These are phyloP conservation scores for Agrochola lychnidis DNA, from an alignment of 2,888 invertebrate genomes.

Conservation along the genomic window DNA sequence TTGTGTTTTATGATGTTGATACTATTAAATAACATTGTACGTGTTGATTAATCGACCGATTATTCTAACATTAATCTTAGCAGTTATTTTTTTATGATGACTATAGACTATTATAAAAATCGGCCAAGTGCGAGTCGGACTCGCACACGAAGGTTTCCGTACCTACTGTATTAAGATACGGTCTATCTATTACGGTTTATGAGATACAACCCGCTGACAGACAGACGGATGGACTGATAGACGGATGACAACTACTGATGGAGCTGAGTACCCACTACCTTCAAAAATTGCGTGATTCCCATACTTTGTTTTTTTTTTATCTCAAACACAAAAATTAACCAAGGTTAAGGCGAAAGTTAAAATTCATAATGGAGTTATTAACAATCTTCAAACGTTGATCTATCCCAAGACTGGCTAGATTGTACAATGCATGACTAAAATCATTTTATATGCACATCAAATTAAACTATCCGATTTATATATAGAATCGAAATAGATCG, in stretches of 20 bases:
- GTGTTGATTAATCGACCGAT: conserved; percentile 22
- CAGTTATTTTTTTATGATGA: conserved; percentile 11
- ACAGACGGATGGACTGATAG: too few relatives aligned
- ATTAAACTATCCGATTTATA: background rate
- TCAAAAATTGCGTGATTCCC: background rate
- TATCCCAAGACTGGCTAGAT: conserved; percentile 1
- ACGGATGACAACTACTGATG: background rate
- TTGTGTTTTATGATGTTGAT: conserved; percentile 15
- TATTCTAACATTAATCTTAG: conserved; percentile 1
- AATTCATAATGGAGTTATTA: background rate
- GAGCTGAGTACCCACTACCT: background rate
- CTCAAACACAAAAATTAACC: background rate
- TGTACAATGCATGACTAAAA: background rate
- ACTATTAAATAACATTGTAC: conserved; percentile 6
- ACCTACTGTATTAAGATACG: too few relatives aligned
- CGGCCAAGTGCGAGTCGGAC: too few relatives aligned
- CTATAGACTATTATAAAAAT: background rate
- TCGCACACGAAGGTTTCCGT: too few relatives aligned
- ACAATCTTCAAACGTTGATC: conserved; percentile 1
- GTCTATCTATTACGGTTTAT: too few relatives aligned
- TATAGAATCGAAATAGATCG: background rate
- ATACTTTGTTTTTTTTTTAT: too few relatives aligned
- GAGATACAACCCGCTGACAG: too few relatives aligned
- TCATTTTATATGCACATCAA: background rate
- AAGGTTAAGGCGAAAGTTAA: background rate